Evolutionary conservation across 2,113 vertebrate genomes (phyloP), one percentile per base, ranked within the genome.

Genomic region (Zosterops pallidus): DNA sequence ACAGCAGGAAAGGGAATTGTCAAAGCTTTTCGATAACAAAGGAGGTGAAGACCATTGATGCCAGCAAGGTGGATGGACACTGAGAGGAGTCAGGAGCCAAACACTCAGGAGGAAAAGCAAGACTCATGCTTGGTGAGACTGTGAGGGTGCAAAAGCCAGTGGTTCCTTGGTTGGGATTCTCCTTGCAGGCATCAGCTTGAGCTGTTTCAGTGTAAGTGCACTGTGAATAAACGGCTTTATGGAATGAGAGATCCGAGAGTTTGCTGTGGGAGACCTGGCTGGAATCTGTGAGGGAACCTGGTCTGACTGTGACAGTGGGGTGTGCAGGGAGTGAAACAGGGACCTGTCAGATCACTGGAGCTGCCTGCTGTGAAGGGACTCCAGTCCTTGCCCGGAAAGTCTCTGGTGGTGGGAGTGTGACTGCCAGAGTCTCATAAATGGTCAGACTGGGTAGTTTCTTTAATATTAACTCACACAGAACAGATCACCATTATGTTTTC

Each of bases 21-120:
- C 3, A 9, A 37, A 46, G 2, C 3, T 53, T 55, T 63, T 0
- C 0, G 6, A 28, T 53, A 46, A 26, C 22, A 41, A 47, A 56
- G 28, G 47, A 9, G 6, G 9, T 2, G 3, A 64, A 47, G n/a
- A 33, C 4, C 0, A 0, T 11, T 33, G 11, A 22, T 0, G 0
- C 28, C 18, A 39, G 49, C 9, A 47, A 74, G 28, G 23, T 41
- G 33, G 4, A 10, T n/a, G 20, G 29, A 65, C n/a, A 29, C 3
- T n/a, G 8, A 26, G 28, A 47, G 14, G 6, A 15, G n/a, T 29
- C 59, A 47, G 42, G 15, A 75, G 29, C 19, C 0, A 0, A 26
- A 49, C 9, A 41, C 12, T 33, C 4, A 0, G 4, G 12, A 28
- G 12, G 9, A 56, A 74, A 25, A 39, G 14, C 7, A 11, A n/a